A percentile compares a stretch with the other conserved stretches of the same genome.
Evolutionary conservation across 1,140 invertebrate genomes (phyloP).

Genomic region (Zaprionus inermis): DNA sequence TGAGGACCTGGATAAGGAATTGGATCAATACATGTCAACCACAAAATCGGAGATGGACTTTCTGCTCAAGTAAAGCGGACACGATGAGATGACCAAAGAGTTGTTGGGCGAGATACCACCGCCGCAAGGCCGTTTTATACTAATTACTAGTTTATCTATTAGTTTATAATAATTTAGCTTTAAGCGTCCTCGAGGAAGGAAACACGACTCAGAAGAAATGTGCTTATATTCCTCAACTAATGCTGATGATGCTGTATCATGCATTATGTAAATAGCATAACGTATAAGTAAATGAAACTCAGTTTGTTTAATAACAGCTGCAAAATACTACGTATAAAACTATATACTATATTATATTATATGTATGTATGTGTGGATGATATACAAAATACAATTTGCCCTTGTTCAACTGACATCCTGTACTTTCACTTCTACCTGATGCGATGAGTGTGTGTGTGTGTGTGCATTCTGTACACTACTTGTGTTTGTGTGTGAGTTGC

Average conservation of each 20-base stretch:
- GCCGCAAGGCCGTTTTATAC: constrained; percentile 41
- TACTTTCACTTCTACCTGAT: background rate
- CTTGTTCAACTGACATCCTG: constrained; percentile 26
- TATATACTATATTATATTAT: background rate
- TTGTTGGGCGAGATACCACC: constrained; percentile 34
- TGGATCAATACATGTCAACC: constrained; percentile 83
- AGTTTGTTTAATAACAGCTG: constrained; percentile 38
- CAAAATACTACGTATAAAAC: constrained; percentile 15
- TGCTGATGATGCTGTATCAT: constrained; percentile 5
- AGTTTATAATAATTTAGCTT: constrained; percentile 48
- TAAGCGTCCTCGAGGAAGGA: constrained; percentile 33
- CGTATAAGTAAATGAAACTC: constrained; percentile 27
- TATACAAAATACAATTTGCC: constrained; percentile 34
- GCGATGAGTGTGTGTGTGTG: background rate
- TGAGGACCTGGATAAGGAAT: constrained; percentile 79
- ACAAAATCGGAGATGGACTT: constrained; percentile 79
- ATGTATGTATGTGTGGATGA: constrained; percentile 10
- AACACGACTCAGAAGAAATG: background rate
- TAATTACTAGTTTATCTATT: constrained; percentile 46
- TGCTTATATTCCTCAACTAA: background rate
- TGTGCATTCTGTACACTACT: background rate
- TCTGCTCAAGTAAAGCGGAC: constrained; percentile 58
- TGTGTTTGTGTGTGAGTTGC: constrained; percentile 2
- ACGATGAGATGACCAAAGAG: constrained; percentile 23
- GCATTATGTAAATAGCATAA: constrained; percentile 40